These are phyloP conservation scores for Caiman crocodilus DNA, from an alignment of 2,797 vertebrate genomes.

Conservation along the genomic window DNA sequence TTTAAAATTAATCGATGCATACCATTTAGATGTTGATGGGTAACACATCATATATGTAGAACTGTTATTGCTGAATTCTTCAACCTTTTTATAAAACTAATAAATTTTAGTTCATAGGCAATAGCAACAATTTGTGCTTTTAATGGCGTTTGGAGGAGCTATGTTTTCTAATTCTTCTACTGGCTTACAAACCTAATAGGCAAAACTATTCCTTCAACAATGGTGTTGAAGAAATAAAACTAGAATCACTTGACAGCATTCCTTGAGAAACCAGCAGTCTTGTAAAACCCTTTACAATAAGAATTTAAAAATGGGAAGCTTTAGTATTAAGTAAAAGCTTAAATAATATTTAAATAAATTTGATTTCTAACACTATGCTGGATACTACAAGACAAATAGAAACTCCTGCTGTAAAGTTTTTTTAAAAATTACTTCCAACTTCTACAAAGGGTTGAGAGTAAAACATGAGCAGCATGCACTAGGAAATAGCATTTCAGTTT, in stretches of 20 bases:
- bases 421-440: neutral
- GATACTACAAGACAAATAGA: neutral
- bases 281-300: neutral
- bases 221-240: neutral
- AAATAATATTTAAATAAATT: neutral
- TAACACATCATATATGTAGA: too few relatives aligned
- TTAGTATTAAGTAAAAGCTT: neutral
- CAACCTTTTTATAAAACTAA: too few relatives aligned
- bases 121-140: too few relatives aligned
- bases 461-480: constrained; percentile 28
- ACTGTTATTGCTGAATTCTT: too few relatives aligned
- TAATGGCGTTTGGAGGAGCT: neutral
- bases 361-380: neutral
- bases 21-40: too few relatives aligned
- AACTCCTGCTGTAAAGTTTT: neutral
- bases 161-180: neutral
- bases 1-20: too few relatives aligned
- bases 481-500: constrained; percentile 30
- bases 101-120: too few relatives aligned
- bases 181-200: neutral
- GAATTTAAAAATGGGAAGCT: neutral
- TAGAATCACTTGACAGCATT: neutral
- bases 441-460: neutral
- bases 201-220: neutral
- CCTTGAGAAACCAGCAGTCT: too few relatives aligned